A percentile compares a stretch with the other conserved stretches of the same genome.
These are phyloP conservation scores for Strigops habroptila DNA, from an alignment of 2,113 vertebrate species.

Conservation along the genomic window DNA sequence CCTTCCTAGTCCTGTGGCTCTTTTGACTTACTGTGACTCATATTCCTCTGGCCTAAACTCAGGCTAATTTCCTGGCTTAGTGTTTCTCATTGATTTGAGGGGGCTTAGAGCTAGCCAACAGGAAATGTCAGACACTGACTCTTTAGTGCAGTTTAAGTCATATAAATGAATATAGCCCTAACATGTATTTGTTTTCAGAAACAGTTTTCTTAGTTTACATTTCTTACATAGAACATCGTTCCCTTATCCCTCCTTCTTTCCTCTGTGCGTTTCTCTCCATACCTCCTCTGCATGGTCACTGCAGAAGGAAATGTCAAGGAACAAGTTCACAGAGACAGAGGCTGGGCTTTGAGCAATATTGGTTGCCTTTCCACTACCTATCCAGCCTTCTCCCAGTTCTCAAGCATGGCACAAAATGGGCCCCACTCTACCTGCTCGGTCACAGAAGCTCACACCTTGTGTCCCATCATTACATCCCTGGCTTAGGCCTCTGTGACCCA, in stretches of 20 bases:
- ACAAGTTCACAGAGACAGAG: neutral
- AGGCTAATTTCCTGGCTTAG: neutral
- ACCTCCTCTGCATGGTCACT: neutral
- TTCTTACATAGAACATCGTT: neutral
- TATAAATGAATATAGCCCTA: neutral
- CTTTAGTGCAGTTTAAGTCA: neutral
- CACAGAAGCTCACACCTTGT: neutral
- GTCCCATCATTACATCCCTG: neutral
- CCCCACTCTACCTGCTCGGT: neutral
- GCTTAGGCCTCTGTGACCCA: neutral
- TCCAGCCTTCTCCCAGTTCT: neutral
- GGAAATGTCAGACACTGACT: neutral
- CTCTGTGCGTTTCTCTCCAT: neutral
- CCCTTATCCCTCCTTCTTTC: fast-evolving
- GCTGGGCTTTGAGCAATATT: neutral
- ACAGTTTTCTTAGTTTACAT: neutral
- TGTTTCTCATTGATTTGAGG: neutral
- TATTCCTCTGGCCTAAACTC: neutral
- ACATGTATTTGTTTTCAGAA: neutral
- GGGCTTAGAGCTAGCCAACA: neutral
- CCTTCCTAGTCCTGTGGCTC: neutral
- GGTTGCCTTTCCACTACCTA: neutral
- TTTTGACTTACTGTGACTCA: neutral
- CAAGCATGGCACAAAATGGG: neutral
- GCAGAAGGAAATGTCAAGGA: neutral